phyloP scores from a whole-genome alignment of 2,113 vertebrate genomes.

The Rhombomys opimus region DNA sequence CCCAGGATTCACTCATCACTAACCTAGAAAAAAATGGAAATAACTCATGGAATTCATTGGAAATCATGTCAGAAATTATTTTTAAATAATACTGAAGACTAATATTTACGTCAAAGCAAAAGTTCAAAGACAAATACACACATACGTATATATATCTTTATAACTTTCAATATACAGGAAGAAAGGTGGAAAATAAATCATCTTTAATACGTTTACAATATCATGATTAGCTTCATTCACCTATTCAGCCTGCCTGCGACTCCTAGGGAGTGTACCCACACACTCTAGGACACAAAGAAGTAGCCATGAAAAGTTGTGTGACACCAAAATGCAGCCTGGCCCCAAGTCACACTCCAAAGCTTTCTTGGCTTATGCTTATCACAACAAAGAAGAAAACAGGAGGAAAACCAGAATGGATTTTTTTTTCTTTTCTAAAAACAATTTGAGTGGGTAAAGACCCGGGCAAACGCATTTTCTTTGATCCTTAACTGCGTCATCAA shows the following conservation, averaged over 20 bases:
- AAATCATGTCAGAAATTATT: neutral
- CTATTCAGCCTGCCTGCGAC: no score
- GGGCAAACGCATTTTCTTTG: conserved; percentile 72
- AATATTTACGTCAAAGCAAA: conserved; percentile 31
- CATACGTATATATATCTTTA: neutral
- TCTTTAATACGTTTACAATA: neutral
- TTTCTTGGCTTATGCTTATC: conserved; percentile 54
- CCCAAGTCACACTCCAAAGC: conserved; percentile 34
- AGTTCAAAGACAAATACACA: neutral
- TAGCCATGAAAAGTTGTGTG: neutral
- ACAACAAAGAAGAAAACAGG: neutral
- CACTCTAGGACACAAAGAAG: neutral
- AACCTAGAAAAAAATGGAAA: neutral
- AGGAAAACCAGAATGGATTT: neutral
- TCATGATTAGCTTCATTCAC: neutral
- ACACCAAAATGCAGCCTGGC: neutral
- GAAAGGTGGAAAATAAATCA: neutral
- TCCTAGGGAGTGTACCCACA: neutral
- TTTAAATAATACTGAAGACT: conserved; percentile 37
- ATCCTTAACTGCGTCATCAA: conserved; percentile 74
- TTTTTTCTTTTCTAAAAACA: neutral
- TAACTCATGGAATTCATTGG: neutral
- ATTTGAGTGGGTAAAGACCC: conserved; percentile 48
- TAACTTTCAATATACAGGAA: neutral
- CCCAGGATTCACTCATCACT: neutral